A percentile compares a stretch with the other conserved stretches of the same genome.
Evolutionary conservation across 2,888 invertebrate genomes (phyloP).

Genomic region (Dusona sp.): DNA sequence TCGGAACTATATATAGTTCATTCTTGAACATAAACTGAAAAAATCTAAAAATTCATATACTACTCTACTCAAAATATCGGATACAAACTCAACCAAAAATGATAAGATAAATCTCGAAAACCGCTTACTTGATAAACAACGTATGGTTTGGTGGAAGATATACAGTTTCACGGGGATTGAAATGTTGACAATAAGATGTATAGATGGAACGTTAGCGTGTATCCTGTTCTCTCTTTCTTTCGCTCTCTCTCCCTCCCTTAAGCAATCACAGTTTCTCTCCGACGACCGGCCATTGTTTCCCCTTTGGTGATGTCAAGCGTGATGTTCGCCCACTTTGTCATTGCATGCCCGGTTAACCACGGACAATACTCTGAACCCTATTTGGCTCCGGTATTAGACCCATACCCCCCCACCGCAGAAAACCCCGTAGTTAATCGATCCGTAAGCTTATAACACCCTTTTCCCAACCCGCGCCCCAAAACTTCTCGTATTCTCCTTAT

Average conservation of each 20-base stretch:
- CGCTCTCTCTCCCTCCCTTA: not conserved
- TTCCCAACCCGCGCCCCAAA: not conserved
- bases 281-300: constrained; percentile 72
- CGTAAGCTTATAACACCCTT: constrained; percentile 51
- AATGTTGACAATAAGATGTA: not conserved
- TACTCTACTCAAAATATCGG: not conserved
- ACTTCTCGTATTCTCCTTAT: not conserved
- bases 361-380: constrained; percentile 72
- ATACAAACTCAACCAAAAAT: not conserved
- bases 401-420: not conserved
- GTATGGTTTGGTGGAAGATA: not conserved
- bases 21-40: not conserved
- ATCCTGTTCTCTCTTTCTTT: not conserved
- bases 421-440: constrained; percentile 62
- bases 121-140: not conserved
- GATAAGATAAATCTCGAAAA: not conserved
- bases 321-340: constrained; percentile 76
- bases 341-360: constrained; percentile 76
- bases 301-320: constrained; percentile 71
- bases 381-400: constrained; percentile 61
- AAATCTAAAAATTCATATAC: too few species aligned
- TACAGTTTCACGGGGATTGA: not conserved
- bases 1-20: too few species aligned
- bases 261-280: constrained; percentile 29
- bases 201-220: not conserved